Percentiles rank a stretch among this genome's conserved stretches.
Conservation (phyloP, 2,888 invertebrate genomes). For the Camponotus fellah region DNA sequence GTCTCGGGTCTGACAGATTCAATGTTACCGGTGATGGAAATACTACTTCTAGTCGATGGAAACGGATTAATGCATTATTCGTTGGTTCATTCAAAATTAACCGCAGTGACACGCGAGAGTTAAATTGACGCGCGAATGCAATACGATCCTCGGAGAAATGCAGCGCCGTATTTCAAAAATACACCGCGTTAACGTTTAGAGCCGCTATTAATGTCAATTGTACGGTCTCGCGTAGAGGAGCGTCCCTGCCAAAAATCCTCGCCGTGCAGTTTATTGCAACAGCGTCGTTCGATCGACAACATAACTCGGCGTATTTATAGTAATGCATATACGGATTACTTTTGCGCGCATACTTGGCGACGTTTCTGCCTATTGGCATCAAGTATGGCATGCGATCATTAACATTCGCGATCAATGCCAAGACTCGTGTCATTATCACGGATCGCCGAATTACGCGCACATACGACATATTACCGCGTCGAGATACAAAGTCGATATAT, state of each 20-base stretch:
- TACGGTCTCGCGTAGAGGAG: neutral
- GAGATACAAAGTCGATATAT: neutral
- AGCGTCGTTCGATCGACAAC: constrained; percentile 2
- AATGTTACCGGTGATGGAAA: constrained; percentile 24
- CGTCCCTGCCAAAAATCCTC: constrained; percentile 17
- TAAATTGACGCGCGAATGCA: constrained; percentile 29
- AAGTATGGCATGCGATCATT: constrained; percentile 15
- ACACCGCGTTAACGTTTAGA: constrained; percentile 8
- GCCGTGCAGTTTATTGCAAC: constrained; percentile 11
- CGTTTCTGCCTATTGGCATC: constrained; percentile 3
- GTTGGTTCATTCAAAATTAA: constrained; percentile 35
- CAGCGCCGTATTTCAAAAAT: constrained; percentile 19
- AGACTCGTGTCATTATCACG: constrained; percentile 19
- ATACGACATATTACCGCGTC: neutral
- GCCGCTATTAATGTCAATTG: constrained; percentile 34
- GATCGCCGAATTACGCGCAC: constrained; percentile 8
- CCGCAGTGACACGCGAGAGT: neutral
- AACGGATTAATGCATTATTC: constrained; percentile 16
- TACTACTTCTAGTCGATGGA: neutral
- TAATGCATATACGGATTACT: neutral
- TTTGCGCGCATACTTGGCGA: constrained; percentile 20
- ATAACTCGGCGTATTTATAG: constrained; percentile 39
- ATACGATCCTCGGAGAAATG: neutral
- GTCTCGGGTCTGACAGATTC: constrained; percentile 9
- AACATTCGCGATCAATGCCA: constrained; percentile 17